Base-by-base conservation (phyloP, 2,888 invertebrate genomes). In the Callyntrura sp. region DNA sequence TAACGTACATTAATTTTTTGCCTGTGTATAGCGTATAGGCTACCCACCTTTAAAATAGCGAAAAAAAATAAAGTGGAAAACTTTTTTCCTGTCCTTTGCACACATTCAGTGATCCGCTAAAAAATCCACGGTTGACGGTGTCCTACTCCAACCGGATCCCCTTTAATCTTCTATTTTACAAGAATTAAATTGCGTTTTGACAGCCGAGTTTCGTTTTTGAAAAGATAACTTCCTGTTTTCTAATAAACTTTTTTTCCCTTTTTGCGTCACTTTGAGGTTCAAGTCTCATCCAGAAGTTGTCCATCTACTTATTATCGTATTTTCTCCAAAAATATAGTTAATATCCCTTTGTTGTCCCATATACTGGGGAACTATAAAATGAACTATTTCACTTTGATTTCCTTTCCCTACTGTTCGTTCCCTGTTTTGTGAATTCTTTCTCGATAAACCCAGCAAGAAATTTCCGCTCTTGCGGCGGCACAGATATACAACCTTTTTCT, bases 131-230 rank as follows among this genome's bases (percentile, higher is more conserved):
- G n/a, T n/a, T n/a, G n/a, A n/a, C n/a, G n/a, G n/a, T 55, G 25
- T 60, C 25, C 20, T 23, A 17, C 45, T 57, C 76, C 48, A 76
- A 28, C 14, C 20, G 70, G 35, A 83, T 83, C 76, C 76, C n/a
- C 83, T 88, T 88, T 88, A 83, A 89, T 89, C 88, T 78, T 84
- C 78, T 62, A 83, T 73, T 89, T 84, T 84, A 78, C 83, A 76
- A 78, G 79, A 79, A 84, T 89, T 89, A 89, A 89, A 89, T 89
- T 84, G 88, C 57, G 65, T 65, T 89, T 84, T 78, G 88, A 87
- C 81, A 70, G 68, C 73, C 81, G 70, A 51, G 51, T 76, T 51
- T 82, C n/a, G n/a, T 82, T 65, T 68, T 12, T 23, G 14, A 76
- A 45, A 70, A 82, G 82, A 25, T 73, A 88, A 68, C 81, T 68